Percentiles rank a stretch among this genome's conserved stretches.
Conservation (phyloP, 1,140 invertebrate species). For the Drosophila lacertosa region DNA sequence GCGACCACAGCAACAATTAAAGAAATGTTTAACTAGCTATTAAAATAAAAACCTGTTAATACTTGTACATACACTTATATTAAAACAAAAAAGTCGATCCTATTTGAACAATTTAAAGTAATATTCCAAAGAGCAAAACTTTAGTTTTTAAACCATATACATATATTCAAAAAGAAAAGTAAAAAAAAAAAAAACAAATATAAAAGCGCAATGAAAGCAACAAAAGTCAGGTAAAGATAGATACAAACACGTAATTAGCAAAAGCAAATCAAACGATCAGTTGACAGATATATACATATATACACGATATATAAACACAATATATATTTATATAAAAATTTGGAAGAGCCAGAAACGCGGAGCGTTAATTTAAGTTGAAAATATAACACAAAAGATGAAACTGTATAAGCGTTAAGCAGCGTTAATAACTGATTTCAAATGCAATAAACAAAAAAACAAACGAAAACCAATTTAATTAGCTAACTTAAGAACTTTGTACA, state of each 20-base stretch:
- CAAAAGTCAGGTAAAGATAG: constrained; percentile 73
- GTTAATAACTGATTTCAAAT: constrained; percentile 60
- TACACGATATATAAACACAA: constrained; percentile 43
- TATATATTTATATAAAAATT: constrained; percentile 66
- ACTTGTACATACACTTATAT: constrained; percentile 55
- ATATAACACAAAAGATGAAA: constrained; percentile 14
- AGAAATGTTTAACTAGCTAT: constrained; percentile 64
- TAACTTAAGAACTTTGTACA: constrained; percentile 29
- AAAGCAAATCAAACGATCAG: constrained; percentile 52
- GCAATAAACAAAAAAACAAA: constrained; percentile 67
- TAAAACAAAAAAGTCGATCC: constrained; percentile 11
- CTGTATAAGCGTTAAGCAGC: constrained; percentile 36
- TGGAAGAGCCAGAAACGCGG: constrained; percentile 35
- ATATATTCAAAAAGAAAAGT: constrained; percentile 13
- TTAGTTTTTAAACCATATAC: constrained; percentile 30
- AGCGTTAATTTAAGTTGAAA: constrained; percentile 31
- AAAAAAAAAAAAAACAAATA: constrained; percentile 16
- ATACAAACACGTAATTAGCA: constrained; percentile 46
- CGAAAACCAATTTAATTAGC: constrained; percentile 63
- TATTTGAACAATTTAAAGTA: constrained; percentile 36
- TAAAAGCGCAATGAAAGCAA: constrained; percentile 59
- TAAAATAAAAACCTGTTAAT: constrained; percentile 60
- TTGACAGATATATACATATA: constrained; percentile 54
- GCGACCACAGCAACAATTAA: constrained; percentile 43
- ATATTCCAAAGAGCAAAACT: constrained; percentile 63